Evolutionary conservation across 2,113 vertebrate genomes (phyloP).

Genomic region (Piliocolobus tephrosceles): DNA sequence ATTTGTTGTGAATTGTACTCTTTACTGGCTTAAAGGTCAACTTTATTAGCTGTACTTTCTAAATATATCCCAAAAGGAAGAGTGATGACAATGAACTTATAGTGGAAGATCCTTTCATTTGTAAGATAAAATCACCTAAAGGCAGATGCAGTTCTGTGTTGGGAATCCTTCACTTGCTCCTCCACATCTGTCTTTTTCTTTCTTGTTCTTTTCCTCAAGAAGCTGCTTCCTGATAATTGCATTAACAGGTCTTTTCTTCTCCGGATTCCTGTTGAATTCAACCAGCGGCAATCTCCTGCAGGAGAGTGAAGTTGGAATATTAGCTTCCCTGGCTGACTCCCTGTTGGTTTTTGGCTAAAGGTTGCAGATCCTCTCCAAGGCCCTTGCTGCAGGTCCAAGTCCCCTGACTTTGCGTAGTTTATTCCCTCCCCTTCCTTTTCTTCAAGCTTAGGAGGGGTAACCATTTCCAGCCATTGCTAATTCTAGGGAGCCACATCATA

Average conservation of each 20-base stretch:
- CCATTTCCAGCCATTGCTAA: neutral
- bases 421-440: neutral
- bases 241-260: neutral
- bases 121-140: neutral
- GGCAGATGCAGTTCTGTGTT: neutral
- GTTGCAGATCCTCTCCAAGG: neutral
- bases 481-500: neutral
- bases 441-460: neutral
- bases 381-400: neutral
- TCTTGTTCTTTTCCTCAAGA: neutral
- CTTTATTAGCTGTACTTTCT: constrained; percentile 46
- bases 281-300: neutral
- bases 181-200: neutral
- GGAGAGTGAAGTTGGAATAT: neutral
- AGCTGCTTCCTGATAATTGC: neutral
- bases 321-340: neutral
- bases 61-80: constrained; percentile 45
- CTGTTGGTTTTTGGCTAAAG: neutral
- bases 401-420: neutral
- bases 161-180: neutral
- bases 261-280: neutral
- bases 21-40: constrained; percentile 41
- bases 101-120: neutral
- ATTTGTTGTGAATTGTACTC: constrained; percentile 39
- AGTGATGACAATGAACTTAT: neutral